These are phyloP conservation scores for Ceryle rudis DNA, from an alignment of 2,797 vertebrate genomes.

Conservation along the genomic window DNA sequence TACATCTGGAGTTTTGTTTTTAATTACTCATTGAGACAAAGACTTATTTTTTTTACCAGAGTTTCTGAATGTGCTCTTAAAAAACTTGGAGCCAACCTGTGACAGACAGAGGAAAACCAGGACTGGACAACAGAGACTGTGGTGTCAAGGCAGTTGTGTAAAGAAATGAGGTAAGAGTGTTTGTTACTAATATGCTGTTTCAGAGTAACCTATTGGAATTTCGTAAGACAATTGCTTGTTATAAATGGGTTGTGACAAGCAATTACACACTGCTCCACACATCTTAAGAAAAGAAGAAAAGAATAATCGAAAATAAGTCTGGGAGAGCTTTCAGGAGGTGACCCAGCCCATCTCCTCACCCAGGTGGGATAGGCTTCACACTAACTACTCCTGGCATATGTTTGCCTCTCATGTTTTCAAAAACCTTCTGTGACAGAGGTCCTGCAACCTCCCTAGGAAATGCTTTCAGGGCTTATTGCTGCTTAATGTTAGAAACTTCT, in stretches of 20 bases:
- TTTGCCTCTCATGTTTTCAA: neutral
- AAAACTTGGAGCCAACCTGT: neutral
- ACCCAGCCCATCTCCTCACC: neutral
- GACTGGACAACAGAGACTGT: neutral
- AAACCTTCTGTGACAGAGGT: neutral
- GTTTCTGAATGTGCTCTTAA: neutral
- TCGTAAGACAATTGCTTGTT: neutral
- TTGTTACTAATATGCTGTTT: neutral
- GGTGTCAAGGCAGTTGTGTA: neutral
- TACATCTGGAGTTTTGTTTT: slow-evolving; percentile 1
- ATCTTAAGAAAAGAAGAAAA: neutral
- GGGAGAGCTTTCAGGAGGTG: neutral
- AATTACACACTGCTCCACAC: slow-evolving; percentile 2
- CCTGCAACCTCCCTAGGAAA: neutral
- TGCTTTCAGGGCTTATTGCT: neutral
- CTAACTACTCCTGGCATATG: slow-evolving; percentile 18
- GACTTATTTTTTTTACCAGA: neutral
- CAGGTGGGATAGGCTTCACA: neutral
- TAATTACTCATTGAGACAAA: neutral
- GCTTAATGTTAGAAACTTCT: neutral
- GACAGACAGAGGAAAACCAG: slow-evolving; percentile 28
- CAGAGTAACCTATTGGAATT: neutral
- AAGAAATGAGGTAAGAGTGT: neutral
- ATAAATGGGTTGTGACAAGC: slow-evolving; percentile 51
- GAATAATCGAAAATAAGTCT: slow-evolving; percentile 24